Conservation (phyloP, 2,113 vertebrate species). For the Tragelaphus imberbis region DNA sequence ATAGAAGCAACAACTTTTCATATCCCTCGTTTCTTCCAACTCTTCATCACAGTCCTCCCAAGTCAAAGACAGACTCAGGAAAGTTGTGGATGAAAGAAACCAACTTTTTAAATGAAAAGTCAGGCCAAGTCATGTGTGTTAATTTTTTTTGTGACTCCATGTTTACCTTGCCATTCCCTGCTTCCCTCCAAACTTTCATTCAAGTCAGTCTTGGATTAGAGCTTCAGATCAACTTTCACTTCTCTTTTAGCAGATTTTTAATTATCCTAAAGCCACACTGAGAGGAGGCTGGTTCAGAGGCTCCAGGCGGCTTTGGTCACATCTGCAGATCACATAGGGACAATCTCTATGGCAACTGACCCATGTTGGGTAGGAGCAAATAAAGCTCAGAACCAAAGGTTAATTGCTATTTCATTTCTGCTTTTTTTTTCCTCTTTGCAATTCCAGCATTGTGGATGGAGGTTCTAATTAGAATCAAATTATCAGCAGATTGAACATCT, state of each 20-base stretch:
- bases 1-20: neutral
- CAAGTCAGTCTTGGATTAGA: neutral
- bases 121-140: neutral
- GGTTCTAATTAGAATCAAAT: constrained; percentile 74
- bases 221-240: constrained; percentile 65
- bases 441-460: constrained; percentile 68
- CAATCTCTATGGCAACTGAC: constrained; percentile 80
- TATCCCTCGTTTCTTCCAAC: neutral
- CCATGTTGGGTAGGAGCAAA: constrained; percentile 63
- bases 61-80: neutral
- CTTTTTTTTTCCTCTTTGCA: neutral
- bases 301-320: constrained; percentile 57
- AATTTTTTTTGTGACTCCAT: neutral
- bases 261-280: constrained; percentile 71
- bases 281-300: constrained; percentile 64
- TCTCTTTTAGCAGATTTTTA: constrained; percentile 74
- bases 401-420: constrained; percentile 79
- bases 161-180: neutral
- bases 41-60: neutral
- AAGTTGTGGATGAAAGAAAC: constrained; percentile 4
- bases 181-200: neutral
- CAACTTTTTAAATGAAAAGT: constrained; percentile 24
- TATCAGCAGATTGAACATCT: constrained; percentile 66
- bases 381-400: constrained; percentile 75
- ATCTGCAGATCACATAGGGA: constrained; percentile 71